Conservation (phyloP, 2,888 invertebrate species). For the Andrena dorsata region DNA sequence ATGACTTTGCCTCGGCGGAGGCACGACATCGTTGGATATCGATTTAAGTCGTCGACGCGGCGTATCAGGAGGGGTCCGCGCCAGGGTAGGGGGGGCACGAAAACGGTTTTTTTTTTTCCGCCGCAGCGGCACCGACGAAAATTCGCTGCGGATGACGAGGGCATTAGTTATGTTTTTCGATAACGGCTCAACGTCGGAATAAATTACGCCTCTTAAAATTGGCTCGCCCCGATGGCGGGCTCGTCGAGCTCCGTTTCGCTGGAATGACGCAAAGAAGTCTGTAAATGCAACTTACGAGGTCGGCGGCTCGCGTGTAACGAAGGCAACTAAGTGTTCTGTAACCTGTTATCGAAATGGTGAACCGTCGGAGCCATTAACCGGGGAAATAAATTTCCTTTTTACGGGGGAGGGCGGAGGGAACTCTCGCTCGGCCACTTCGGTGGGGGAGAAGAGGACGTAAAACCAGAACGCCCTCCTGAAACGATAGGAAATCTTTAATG, state of each 20-base stretch:
- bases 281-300: constrained; percentile 25
- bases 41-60: constrained; percentile 51
- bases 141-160: constrained; percentile 57
- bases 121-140: constrained; percentile 31
- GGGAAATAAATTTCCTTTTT: constrained; percentile 45
- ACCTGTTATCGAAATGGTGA: constrained; percentile 39
- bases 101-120: constrained; percentile 32
- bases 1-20: constrained; percentile 62
- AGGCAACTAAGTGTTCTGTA: constrained; percentile 28
- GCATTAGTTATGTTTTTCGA: constrained; percentile 63
- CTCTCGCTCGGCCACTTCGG: constrained; percentile 4
- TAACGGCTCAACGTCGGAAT: constrained; percentile 39
- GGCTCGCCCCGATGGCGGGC: not conserved
- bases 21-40: constrained; percentile 63
- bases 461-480: not conserved
- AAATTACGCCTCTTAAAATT: constrained; percentile 36
- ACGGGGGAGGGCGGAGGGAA: not conserved
- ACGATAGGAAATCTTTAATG: constrained; percentile 35
- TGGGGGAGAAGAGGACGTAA: constrained; percentile 8
- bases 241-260: not conserved
- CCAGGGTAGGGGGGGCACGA: constrained; percentile 11
- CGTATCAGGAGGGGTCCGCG: not conserved
- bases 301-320: constrained; percentile 32
- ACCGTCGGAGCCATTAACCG: constrained; percentile 28
- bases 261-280: constrained; percentile 28